phyloP scores from a whole-genome alignment of 1,140 invertebrate species.

The Scaptomyza graminum region DNA sequence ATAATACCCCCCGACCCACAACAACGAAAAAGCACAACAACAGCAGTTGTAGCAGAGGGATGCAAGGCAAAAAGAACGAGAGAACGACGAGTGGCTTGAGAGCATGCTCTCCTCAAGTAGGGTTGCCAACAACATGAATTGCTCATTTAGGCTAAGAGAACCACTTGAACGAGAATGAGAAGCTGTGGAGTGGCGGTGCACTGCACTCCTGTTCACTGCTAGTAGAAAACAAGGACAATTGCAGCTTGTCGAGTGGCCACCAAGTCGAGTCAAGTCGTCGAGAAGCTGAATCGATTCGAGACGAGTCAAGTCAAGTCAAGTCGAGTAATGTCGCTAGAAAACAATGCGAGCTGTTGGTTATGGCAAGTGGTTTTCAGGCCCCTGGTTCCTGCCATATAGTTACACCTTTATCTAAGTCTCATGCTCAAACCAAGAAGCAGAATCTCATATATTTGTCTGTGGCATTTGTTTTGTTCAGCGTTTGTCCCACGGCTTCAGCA shows the following conservation, averaged over 20 bases:
- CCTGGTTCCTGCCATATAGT: conserved; percentile 55
- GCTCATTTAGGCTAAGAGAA: conserved; percentile 75
- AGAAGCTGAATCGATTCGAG: conserved; percentile 38
- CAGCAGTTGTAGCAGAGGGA: neutral
- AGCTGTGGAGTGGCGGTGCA: conserved; percentile 56
- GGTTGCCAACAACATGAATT: conserved; percentile 80
- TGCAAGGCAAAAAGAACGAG: conserved; percentile 31
- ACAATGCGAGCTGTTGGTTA: conserved; percentile 46
- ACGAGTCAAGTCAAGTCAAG: neutral
- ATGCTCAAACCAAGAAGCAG: neutral
- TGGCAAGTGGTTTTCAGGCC: conserved; percentile 18
- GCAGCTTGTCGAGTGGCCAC: conserved; percentile 55
- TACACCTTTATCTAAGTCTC: conserved; percentile 53
- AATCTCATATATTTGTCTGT: conserved; percentile 59
- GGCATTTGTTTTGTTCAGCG: conserved; percentile 46
- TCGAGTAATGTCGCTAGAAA: conserved; percentile 39
- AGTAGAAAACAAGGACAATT: conserved; percentile 68
- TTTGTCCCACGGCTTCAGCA: conserved; percentile 36
- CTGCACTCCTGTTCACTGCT: conserved; percentile 16
- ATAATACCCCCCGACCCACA: conserved; percentile 39
- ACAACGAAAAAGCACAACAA: conserved; percentile 10
- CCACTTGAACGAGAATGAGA: conserved; percentile 53
- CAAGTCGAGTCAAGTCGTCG: conserved; percentile 16
- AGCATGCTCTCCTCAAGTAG: conserved; percentile 61
- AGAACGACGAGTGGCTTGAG: conserved; percentile 28